Conservation (phyloP, 2,888 invertebrate genomes). For the Enchytraeus crypticus region DNA sequence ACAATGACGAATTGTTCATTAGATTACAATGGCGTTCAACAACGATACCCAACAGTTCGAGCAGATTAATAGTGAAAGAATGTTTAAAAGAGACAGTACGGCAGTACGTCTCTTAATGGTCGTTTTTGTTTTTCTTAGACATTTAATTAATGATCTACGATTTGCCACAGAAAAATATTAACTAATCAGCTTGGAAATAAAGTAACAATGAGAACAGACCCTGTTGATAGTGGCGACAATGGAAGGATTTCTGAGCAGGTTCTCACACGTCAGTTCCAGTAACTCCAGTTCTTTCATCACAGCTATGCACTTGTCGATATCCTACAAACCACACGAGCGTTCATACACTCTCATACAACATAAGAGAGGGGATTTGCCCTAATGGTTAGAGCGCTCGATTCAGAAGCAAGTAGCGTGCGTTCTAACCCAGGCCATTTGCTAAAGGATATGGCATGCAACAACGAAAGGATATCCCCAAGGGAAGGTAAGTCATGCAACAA, state of each 20-base stretch:
- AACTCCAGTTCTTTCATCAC: conserved; percentile 45
- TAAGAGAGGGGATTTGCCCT: background rate
- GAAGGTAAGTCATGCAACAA: no score
- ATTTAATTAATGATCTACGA: background rate
- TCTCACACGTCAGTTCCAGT: conserved; percentile 37
- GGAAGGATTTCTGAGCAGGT: conserved; percentile 47
- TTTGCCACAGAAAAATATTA: background rate
- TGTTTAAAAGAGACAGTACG: no score
- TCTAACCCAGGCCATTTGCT: no score
- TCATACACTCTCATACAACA: background rate
- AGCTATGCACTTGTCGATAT: conserved; percentile 45
- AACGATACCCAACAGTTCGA: no score
- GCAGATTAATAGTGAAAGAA: no score
- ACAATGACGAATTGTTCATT: no score
- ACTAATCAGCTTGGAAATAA: background rate
- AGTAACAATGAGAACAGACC: conserved; percentile 28
- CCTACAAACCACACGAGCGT: conserved; percentile 29
- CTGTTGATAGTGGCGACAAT: conserved; percentile 48
- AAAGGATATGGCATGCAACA: no score
- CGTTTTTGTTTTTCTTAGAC: background rate
- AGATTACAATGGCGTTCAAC: no score
- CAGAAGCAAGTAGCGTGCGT: no score
- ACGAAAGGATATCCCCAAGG: no score
- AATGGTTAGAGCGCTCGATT: no score
- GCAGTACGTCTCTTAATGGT: no score